A percentile compares a stretch with the other conserved stretches of the same genome.
These are phyloP conservation scores for Gila robusta DNA, from an alignment of 2,797 vertebrate species.

Conservation along the genomic window DNA sequence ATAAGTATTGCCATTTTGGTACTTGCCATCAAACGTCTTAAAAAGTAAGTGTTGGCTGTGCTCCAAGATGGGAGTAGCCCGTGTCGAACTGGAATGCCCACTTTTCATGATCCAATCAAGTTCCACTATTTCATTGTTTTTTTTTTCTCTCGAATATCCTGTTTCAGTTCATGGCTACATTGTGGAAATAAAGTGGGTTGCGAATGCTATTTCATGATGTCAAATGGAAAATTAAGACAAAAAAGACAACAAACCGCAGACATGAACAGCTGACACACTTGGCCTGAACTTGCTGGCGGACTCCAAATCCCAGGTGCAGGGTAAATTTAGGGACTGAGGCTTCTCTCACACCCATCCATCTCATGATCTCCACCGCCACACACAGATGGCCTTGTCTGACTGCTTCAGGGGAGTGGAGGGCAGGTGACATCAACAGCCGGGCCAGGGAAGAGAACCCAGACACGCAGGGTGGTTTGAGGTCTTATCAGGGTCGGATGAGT, in stretches of 20 bases:
- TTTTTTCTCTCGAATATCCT: background rate
- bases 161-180: background rate
- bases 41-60: background rate
- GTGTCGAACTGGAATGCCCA: background rate
- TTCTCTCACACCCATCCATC: slow-evolving; percentile 30
- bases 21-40: background rate
- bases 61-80: background rate
- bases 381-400: slow-evolving; percentile 42
- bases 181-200: background rate
- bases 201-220: background rate
- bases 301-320: slow-evolving; percentile 19
- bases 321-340: slow-evolving; percentile 44
- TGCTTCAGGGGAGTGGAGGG: slow-evolving; percentile 9
- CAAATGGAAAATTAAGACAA: background rate
- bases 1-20: background rate
- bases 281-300: background rate
- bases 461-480: slow-evolving; percentile 39
- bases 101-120: background rate
- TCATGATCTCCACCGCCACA: slow-evolving; percentile 10
- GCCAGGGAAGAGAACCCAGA: slow-evolving; percentile 33
- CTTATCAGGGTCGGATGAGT: slow-evolving; percentile 42
- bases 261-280: slow-evolving; percentile 27
- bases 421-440: slow-evolving; percentile 39
- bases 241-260: background rate
- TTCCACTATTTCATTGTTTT: background rate